Percentiles rank a stretch among this genome's conserved stretches.
phyloP scores from a whole-genome alignment of 2,888 invertebrate genomes.

The Melanostoma scalare region DNA sequence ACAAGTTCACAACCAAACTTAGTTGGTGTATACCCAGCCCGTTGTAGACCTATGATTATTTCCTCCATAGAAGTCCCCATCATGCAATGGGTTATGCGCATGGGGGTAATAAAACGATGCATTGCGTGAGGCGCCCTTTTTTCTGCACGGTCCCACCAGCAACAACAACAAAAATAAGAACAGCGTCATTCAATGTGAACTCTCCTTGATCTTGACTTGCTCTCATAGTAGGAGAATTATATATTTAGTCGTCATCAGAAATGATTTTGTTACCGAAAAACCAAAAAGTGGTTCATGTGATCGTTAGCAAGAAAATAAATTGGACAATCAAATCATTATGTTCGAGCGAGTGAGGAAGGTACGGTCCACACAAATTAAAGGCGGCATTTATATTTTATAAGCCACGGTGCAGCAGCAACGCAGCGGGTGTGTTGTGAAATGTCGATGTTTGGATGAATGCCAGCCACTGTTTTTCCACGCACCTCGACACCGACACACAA shows the following conservation, averaged over 20 bases:
- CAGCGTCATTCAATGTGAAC: constrained; percentile 64
- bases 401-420: background rate
- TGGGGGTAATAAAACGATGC: constrained; percentile 64
- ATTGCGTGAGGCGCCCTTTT: constrained; percentile 73
- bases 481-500: constrained; percentile 35
- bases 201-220: constrained; percentile 36
- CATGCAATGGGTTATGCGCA: constrained; percentile 48
- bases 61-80: constrained; percentile 47
- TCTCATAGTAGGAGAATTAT: constrained; percentile 41
- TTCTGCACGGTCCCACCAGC: constrained; percentile 28
- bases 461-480: constrained; percentile 59
- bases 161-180: too few species aligned
- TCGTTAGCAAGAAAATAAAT: constrained; percentile 79
- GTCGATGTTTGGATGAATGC: constrained; percentile 28
- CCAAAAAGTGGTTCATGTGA: constrained; percentile 71
- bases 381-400: constrained; percentile 46
- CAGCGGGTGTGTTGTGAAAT: constrained; percentile 55
- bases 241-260: constrained; percentile 66
- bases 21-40: constrained; percentile 35
- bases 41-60: constrained; percentile 67
- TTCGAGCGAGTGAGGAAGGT: constrained; percentile 12
- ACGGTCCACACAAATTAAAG: constrained; percentile 54
- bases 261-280: constrained; percentile 59
- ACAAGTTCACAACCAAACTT: background rate
- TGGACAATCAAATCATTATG: constrained; percentile 80